These are phyloP conservation scores for Formica exsecta DNA, from an alignment of 1,140 invertebrate genomes.

Conservation along the genomic window DNA sequence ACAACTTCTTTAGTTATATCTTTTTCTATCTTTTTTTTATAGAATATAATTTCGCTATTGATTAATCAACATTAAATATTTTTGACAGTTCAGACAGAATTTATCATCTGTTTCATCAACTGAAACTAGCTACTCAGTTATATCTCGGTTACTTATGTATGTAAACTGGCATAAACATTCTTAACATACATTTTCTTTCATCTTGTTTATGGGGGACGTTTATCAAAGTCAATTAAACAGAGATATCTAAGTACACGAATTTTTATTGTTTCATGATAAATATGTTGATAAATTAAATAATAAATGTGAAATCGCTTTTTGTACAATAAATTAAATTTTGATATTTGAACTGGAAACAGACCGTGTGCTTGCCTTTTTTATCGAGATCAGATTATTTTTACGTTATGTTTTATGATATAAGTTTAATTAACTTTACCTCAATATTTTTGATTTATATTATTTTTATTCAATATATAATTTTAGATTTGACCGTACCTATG, in stretches of 20 bases:
- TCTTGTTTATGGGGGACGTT: not conserved
- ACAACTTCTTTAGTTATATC: too few species aligned
- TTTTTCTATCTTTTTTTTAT: too few species aligned
- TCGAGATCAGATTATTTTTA: not conserved
- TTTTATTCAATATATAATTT: not conserved
- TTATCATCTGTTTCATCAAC: not conserved
- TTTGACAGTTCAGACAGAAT: not conserved
- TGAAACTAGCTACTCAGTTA: not conserved
- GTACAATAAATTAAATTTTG: not conserved
- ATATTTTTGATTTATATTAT: not conserved
- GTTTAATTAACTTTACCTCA: not conserved
- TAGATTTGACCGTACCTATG: not conserved
- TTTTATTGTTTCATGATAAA: not conserved
- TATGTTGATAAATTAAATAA: conserved; percentile 9
- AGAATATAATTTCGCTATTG: not conserved
- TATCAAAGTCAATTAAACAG: not conserved
- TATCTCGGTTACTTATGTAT: not conserved
- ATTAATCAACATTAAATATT: not conserved
- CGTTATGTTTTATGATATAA: not conserved
- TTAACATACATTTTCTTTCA: not conserved
- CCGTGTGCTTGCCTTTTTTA: not conserved
- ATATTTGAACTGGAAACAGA: not conserved
- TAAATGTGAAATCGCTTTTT: not conserved
- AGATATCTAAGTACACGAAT: not conserved
- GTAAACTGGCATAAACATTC: not conserved